These are phyloP conservation scores for Adelphocoris suturalis DNA, from an alignment of 2,888 invertebrate genomes.

Conservation along the genomic window DNA sequence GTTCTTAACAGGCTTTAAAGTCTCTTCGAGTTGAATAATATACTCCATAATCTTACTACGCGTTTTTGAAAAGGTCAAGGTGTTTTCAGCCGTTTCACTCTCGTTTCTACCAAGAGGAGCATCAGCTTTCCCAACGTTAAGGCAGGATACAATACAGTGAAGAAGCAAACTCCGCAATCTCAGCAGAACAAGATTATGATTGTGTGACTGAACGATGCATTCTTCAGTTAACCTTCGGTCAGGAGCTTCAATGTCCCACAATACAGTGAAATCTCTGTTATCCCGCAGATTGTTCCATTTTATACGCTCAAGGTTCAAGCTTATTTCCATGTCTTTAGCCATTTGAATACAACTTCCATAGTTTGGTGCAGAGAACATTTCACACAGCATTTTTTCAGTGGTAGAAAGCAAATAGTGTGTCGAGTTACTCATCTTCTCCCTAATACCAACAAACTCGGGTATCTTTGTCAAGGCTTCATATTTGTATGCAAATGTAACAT, in stretches of 20 bases:
- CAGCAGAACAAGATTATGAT: conserved; percentile 74
- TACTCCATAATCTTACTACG: conserved; percentile 63
- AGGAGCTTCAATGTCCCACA: conserved; percentile 85
- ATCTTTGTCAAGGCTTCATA: conserved; percentile 96
- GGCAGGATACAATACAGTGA: conserved; percentile 70
- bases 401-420: conserved; percentile 86
- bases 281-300: conserved; percentile 82
- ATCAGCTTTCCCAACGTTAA: conserved; percentile 71
- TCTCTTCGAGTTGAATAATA: conserved; percentile 69
- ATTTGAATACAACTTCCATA: conserved; percentile 78
- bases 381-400: conserved; percentile 79
- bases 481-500: conserved; percentile 94
- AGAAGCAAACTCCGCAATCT: conserved; percentile 73
- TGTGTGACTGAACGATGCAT: conserved; percentile 73
- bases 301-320: conserved; percentile 82
- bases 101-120: neutral
- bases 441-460: conserved; percentile 92
- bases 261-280: conserved; percentile 88
- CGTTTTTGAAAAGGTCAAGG: conserved; percentile 47
- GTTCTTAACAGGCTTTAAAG: conserved; percentile 69
- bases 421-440: conserved; percentile 89
- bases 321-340: conserved; percentile 82
- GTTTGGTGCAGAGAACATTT: conserved; percentile 73
- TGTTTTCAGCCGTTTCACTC: conserved; percentile 54
- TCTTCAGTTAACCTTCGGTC: conserved; percentile 76